Evolutionary conservation across 2,888 invertebrate species (phyloP).

Genomic region (Thelaira solivaga): DNA sequence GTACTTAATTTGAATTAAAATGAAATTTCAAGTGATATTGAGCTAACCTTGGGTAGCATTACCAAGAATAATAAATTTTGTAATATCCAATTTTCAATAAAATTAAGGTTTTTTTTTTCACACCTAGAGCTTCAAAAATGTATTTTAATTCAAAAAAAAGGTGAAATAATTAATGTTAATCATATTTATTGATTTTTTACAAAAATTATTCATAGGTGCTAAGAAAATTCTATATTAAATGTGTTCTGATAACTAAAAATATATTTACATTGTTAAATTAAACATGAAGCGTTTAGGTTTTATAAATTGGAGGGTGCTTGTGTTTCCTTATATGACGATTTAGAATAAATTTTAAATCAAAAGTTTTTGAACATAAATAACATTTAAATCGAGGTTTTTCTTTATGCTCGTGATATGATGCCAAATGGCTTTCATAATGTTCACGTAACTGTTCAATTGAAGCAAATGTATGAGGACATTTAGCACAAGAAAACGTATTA

Average conservation of each 20-base stretch:
- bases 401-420: not conserved
- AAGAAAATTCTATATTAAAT: conserved; percentile 8
- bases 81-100: too few relatives aligned
- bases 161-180: too few relatives aligned
- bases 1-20: too few relatives aligned
- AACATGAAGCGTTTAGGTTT: not conserved
- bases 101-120: too few relatives aligned
- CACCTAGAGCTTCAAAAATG: too few relatives aligned
- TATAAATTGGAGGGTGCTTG: conserved; percentile 44
- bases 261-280: conserved; percentile 31
- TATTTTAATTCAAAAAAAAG: too few relatives aligned
- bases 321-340: conserved; percentile 70
- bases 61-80: too few relatives aligned
- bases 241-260: not conserved
- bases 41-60: too few relatives aligned
- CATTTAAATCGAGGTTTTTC: conserved; percentile 62
- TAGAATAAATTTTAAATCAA: conserved; percentile 69
- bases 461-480: conserved; percentile 66
- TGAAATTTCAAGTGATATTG: too few relatives aligned
- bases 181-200: too few relatives aligned
- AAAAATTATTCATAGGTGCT: too few relatives aligned
- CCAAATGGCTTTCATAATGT: conserved; percentile 63
- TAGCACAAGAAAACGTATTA: conserved; percentile 65
- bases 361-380: conserved; percentile 67
- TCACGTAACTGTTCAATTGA: conserved; percentile 64